Percentiles rank a stretch among this genome's conserved stretches.
Conservation (phyloP, 2,797 vertebrate genomes). For the Falco berigora region DNA sequence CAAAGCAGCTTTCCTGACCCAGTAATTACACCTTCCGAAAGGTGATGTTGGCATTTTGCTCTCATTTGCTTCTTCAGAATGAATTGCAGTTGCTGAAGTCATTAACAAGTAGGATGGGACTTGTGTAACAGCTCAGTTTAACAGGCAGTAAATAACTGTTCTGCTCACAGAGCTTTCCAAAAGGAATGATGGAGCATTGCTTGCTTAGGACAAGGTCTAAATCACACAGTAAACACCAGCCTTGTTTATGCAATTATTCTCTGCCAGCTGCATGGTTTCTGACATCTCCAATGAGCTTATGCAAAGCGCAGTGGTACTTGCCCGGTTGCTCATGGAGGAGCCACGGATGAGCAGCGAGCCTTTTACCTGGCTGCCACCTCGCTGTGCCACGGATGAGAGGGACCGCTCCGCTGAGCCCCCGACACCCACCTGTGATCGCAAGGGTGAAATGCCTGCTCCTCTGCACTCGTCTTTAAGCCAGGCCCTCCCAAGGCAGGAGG, state of each 20-base stretch:
- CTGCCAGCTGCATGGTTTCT: not conserved
- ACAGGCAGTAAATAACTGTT: not conserved
- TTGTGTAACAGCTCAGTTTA: not conserved
- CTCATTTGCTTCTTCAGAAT: not conserved
- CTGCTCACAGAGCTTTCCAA: not conserved
- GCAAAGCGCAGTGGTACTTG: not conserved
- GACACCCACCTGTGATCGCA: not conserved
- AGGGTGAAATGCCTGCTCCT: not conserved
- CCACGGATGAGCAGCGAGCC: rapidly evolving
- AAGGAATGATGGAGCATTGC: not conserved
- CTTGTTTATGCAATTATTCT: not conserved
- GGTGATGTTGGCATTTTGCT: not conserved
- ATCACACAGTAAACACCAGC: not conserved
- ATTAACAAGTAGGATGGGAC: not conserved
- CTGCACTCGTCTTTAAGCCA: not conserved
- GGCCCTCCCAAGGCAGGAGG: not conserved
- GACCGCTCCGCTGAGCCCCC: rapidly evolving
- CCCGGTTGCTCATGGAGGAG: not conserved
- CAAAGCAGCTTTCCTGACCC: not conserved
- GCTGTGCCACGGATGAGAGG: too few relatives aligned
- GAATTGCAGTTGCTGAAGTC: not conserved
- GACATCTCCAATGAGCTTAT: not conserved
- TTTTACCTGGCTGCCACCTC: not conserved
- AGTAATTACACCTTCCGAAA: not conserved
- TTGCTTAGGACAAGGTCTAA: not conserved